Evolutionary conservation across 1,140 invertebrate genomes (phyloP), one percentile per base, ranked within the genome.

Genomic region (Pemphigus obesinymphae): DNA sequence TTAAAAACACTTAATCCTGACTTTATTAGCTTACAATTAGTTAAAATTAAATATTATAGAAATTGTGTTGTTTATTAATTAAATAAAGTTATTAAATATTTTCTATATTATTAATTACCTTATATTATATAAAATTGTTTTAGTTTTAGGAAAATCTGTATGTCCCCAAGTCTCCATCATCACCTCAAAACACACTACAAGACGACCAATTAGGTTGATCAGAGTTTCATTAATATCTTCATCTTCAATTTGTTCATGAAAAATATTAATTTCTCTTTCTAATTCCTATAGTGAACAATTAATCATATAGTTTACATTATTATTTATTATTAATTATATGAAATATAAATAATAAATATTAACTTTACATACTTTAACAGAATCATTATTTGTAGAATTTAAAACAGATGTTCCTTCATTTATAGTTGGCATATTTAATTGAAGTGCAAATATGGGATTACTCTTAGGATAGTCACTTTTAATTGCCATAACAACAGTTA

Each of bases 121-220:
- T 34, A 80, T 80, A 17, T 80, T 80, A 3, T 80, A 80, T 26
- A 80, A 45, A 63, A 80, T 58, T 13, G 76, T 80, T 80, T 80
- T 80, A 43, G 76, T 80, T 80, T 80, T 80, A 4, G 76, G 76
- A 20, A 80, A 80, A 45, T 80, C 76, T 31, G 76, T 5, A 61
- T 80, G 76, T 20, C 76, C 76, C 76, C 76, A 80, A 11, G 76
- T 80, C 37, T 80, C 76, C 76, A 80, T 80, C 76, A 80, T 80
- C 10, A 80, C 76, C 15, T 80, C 76, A 61, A 80, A 80, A 63
- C 55, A 63, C 4, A 80, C 76, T 6, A 80, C 40, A 43, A 80
- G 76, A 29, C 55, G 76, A 23, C 76, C 76, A 61, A 80, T 80
- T 29, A 80, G 6, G 3, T 80, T 63, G 17, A 80, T 80, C 7